Evolutionary conservation across 1,140 invertebrate species (phyloP).

Genomic region (Glomeris maerens): DNA sequence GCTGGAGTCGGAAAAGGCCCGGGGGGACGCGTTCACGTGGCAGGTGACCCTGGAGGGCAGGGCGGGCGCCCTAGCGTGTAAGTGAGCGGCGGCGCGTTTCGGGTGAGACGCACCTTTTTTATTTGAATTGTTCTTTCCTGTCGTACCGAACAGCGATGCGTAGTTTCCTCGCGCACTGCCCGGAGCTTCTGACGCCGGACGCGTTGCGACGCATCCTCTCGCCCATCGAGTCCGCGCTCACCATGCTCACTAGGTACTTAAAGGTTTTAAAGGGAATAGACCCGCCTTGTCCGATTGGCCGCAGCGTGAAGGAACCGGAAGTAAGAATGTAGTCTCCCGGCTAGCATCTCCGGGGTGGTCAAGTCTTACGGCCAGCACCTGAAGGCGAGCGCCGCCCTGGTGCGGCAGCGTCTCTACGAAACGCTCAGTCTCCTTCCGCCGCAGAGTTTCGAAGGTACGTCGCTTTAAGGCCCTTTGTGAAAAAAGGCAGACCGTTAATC

Average conservation of each 20-base stretch:
- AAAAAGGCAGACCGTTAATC: too few relatives aligned
- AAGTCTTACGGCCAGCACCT: conserved; percentile 86
- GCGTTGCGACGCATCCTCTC: conserved; percentile 75
- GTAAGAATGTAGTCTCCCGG: too few relatives aligned
- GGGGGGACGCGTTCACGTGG: conserved; percentile 98
- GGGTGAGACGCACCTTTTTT: not conserved
- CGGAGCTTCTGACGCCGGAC: conserved; percentile 67
- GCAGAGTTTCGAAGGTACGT: conserved; percentile 67
- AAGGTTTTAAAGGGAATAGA: too few relatives aligned
- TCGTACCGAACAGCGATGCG: conserved; percentile 61
- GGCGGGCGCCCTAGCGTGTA: conserved; percentile 73
- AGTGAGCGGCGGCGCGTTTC: too few relatives aligned
- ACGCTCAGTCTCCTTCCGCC: conserved; percentile 68
- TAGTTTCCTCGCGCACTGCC: conserved; percentile 79
- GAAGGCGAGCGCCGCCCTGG: conserved; percentile 84
- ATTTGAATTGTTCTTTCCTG: not conserved
- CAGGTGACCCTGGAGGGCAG: conserved; percentile 93
- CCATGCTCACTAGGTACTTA: conserved; percentile 87
- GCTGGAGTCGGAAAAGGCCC: conserved; percentile 87
- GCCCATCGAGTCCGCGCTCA: conserved; percentile 84
- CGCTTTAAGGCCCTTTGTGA: too few relatives aligned
- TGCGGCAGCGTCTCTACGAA: conserved; percentile 79
- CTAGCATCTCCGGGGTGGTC: conserved; percentile 63
- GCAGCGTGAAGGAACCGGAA: too few relatives aligned
- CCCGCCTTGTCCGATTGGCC: too few relatives aligned